Percentiles rank a stretch among this genome's conserved stretches.
Conservation (phyloP, 2,888 invertebrate genomes). For the Trichacis sp. region DNA sequence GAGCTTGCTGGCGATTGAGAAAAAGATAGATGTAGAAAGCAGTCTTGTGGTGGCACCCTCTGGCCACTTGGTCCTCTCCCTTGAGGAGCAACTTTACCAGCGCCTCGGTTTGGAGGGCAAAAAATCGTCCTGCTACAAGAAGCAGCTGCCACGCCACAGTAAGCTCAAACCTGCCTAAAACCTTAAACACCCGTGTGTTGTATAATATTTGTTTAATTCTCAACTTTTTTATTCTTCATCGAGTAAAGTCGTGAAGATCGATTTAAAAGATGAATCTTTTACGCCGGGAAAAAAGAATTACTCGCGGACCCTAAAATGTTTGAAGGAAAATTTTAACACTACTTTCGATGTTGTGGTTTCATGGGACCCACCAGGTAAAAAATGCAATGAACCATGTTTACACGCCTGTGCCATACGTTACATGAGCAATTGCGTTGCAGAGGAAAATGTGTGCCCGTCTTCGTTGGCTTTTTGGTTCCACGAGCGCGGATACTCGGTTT, state of each 20-base stretch:
- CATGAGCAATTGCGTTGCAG: conserved; percentile 40
- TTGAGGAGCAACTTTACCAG: conserved; percentile 71
- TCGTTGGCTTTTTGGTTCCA: conserved; percentile 73
- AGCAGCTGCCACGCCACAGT: conserved; percentile 70
- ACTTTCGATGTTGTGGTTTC: conserved; percentile 69
- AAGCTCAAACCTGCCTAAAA: too few relatives aligned
- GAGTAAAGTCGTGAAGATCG: conserved; percentile 70
- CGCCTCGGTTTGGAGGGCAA: conserved; percentile 72
- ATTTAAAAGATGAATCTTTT: conserved; percentile 70
- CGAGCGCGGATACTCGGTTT: conserved; percentile 67
- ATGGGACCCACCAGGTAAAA: conserved; percentile 71
- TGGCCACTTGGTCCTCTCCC: conserved; percentile 70
- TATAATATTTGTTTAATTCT: too few relatives aligned
- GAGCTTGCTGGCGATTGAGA: conserved; percentile 68
- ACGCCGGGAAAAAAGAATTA: conserved; percentile 70
- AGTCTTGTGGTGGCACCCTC: conserved; percentile 70
- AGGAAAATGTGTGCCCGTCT: conserved; percentile 72
- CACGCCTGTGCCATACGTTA: not conserved
- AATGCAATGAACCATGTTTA: too few relatives aligned
- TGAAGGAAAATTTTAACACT: conserved; percentile 63
- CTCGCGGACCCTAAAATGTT: conserved; percentile 64
- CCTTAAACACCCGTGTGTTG: too few relatives aligned
- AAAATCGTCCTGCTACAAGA: conserved; percentile 66
- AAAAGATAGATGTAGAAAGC: conserved; percentile 71
- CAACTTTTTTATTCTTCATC: too few relatives aligned